phyloP scores from a whole-genome alignment of 2,888 invertebrate species.

The Archips xylosteana region DNA sequence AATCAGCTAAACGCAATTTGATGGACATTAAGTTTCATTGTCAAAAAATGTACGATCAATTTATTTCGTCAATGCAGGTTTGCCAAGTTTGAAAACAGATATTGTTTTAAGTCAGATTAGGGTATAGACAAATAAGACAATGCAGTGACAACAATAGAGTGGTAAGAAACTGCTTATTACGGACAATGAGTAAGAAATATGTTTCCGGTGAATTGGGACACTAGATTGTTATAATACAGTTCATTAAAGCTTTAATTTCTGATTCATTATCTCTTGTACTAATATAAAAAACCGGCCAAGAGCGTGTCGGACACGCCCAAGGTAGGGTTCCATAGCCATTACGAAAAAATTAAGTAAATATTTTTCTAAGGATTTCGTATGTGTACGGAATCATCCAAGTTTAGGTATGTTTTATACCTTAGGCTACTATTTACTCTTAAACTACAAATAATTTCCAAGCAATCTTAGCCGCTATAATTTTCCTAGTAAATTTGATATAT shows the following conservation, averaged over 20 bases:
- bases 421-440: too few species aligned
- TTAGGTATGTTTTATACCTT: too few species aligned
- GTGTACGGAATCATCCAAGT: too few species aligned
- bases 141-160: conserved; percentile 53
- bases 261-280: background rate
- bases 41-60: conserved; percentile 29
- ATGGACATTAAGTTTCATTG: conserved; percentile 45
- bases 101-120: conserved; percentile 20
- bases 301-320: too few species aligned
- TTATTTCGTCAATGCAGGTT: conserved; percentile 27
- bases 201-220: conserved; percentile 55
- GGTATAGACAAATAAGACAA: conserved; percentile 35
- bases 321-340: too few species aligned
- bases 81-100: conserved; percentile 9
- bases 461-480: too few species aligned
- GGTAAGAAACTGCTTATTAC: conserved; percentile 55
- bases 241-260: conserved; percentile 41
- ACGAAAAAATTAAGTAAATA: too few species aligned
- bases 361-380: too few species aligned
- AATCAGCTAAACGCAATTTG: conserved; percentile 43
- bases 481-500: too few species aligned
- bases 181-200: conserved; percentile 54
- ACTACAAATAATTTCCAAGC: too few species aligned
- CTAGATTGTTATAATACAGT: conserved; percentile 38
- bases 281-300: too few species aligned